Base-by-base conservation (phyloP, 2,888 invertebrate species). In the Plebejus anna region DNA sequence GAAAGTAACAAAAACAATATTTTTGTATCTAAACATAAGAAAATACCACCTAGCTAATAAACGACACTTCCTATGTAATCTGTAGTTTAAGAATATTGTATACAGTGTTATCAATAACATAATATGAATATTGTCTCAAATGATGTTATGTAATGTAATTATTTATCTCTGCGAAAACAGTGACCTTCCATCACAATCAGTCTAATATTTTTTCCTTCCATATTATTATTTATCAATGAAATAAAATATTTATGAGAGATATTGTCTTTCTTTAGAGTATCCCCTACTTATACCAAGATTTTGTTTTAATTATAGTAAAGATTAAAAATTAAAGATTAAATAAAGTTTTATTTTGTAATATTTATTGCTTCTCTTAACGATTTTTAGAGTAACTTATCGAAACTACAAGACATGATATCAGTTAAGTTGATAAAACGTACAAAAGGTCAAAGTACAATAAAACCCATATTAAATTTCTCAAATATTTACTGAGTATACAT, bases 401-500 rank as follows among this genome's bases (percentile, higher is more conserved):
- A 59, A 59, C 59, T n/a, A 22, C n/a, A 22, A 59, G 22, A 59
- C 59, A 59, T 55, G 16, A 55, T 9, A 59, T 57, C 57, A 57
- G n/a, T 57, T 57, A n/a, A 16, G 5, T 9, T 22, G 22, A n/a
- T 59, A 59, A 22, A 59, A 59, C n/a, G 59, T 22, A 22, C 28
- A 28, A 28, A 28, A 28, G 61, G 28, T 28, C 28, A 61, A 59
- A 2, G 16, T 6, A 28, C 28, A 47, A 75, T 81, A 85, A 86
- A 84, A 81, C 87, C 85, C 82, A 76, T 75, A 42, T 6, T 71
- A 57, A 75, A 81, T 82, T 78, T 84, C 82, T 85, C 84, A 84
- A 86, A 83, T 87, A 85, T 91, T 92, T 90, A 90, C 83, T 91
- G 89, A 89, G 90, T 90, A 90, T 88, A 90, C 87, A 88, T 87